Conservation (phyloP, 2,888 invertebrate species). For the Lasioglossum morio region DNA sequence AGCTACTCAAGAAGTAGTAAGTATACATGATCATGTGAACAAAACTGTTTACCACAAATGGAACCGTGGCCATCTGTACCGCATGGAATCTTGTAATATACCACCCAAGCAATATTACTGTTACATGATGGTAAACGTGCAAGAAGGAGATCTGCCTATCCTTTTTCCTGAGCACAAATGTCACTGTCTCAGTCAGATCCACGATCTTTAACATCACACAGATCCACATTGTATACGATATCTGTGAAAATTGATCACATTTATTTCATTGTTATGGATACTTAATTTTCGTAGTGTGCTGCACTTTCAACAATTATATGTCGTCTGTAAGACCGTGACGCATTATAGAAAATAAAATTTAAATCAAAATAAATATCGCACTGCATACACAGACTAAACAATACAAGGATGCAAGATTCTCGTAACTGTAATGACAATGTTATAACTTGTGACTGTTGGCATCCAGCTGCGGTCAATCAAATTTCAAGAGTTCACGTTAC, state of each 20-base stretch:
- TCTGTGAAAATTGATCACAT: neutral
- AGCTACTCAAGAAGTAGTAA: conserved; percentile 88
- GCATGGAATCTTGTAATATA: conserved; percentile 86
- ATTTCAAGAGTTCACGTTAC: too few relatives aligned
- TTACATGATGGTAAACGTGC: conserved; percentile 88
- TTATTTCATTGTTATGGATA: neutral
- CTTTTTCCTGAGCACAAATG: conserved; percentile 90
- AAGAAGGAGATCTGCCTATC: conserved; percentile 86
- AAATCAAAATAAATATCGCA: too few relatives aligned
- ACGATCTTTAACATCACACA: conserved; percentile 85
- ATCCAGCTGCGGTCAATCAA: too few relatives aligned
- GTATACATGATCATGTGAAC: conserved; percentile 91
- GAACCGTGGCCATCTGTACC: conserved; percentile 88
- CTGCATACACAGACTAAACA: too few relatives aligned
- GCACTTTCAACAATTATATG: neutral
- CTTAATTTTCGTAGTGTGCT: neutral
- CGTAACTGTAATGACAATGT: too few relatives aligned
- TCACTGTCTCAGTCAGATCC: conserved; percentile 89
- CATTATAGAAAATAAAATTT: too few relatives aligned
- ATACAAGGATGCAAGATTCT: too few relatives aligned
- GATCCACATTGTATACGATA: conserved; percentile 5
- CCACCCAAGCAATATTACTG: conserved; percentile 87
- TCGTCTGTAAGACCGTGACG: too few relatives aligned
- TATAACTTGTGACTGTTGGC: neutral
- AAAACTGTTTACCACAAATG: conserved; percentile 87